These are phyloP conservation scores for Saccostrea cuccullata DNA, from an alignment of 1,140 invertebrate genomes.

Conservation along the genomic window DNA sequence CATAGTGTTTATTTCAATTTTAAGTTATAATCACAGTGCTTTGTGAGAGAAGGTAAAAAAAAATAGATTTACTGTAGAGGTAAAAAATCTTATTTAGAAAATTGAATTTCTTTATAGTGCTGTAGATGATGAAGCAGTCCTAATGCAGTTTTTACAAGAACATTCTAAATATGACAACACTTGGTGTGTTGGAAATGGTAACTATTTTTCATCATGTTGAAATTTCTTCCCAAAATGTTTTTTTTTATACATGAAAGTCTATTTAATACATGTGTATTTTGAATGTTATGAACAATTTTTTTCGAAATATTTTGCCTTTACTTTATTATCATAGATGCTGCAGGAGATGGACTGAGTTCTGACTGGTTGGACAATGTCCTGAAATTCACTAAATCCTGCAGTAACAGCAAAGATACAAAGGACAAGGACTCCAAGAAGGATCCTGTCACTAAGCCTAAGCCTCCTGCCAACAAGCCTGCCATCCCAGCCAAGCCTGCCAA, in stretches of 20 bases:
- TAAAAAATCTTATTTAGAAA: too few relatives aligned
- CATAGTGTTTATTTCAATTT: too few relatives aligned
- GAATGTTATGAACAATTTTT: background rate
- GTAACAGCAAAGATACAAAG: conserved; percentile 48
- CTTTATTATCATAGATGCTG: conserved; percentile 43
- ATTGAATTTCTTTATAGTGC: conserved; percentile 43
- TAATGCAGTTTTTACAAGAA: conserved; percentile 68
- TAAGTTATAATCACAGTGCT: too few relatives aligned
- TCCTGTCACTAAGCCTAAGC: background rate
- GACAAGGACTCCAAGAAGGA: conserved; percentile 1
- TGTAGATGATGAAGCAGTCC: conserved; percentile 67
- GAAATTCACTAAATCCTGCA: conserved; percentile 48
- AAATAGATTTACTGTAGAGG: too few relatives aligned
- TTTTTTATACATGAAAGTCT: too few relatives aligned
- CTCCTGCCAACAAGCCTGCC: background rate
- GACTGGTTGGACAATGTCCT: conserved; percentile 57
- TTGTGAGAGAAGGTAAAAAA: too few relatives aligned
- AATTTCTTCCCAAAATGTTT: too few relatives aligned
- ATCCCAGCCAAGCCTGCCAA: conserved; percentile 17
- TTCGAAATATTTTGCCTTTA: background rate
- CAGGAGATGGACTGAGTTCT: conserved; percentile 50
- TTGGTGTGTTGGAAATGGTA: conserved; percentile 32
- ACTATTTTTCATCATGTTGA: background rate
- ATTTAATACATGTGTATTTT: background rate
- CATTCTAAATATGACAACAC: conserved; percentile 43